Evolutionary conservation across 2,888 invertebrate species (phyloP).

Genomic region (Hipparchia sbordonii): DNA sequence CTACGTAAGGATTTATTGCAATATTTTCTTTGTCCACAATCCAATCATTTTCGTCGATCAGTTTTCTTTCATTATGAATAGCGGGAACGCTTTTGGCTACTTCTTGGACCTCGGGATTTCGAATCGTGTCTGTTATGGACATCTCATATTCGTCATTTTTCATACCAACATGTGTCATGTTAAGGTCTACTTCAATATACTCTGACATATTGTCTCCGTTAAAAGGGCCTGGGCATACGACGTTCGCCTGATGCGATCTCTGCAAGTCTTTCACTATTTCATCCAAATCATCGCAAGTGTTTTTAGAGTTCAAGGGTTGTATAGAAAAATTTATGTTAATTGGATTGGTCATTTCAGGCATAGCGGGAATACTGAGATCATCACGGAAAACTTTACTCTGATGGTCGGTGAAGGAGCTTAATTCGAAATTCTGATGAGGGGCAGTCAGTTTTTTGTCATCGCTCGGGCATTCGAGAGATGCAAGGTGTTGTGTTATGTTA

Average conservation of each 20-base stretch:
- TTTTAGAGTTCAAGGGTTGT: slow-evolving; percentile 46
- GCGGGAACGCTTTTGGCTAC: slow-evolving; percentile 47
- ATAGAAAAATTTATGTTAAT: slow-evolving; percentile 69
- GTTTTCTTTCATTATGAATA: slow-evolving; percentile 45
- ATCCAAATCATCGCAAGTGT: slow-evolving; percentile 63
- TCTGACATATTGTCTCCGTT: slow-evolving; percentile 55
- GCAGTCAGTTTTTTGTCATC: slow-evolving; percentile 52
- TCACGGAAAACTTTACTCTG: slow-evolving; percentile 62
- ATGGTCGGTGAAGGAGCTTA: slow-evolving; percentile 63
- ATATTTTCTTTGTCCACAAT: slow-evolving; percentile 72
- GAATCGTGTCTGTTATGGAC: slow-evolving; percentile 71
- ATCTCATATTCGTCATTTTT: slow-evolving; percentile 62
- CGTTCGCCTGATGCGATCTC: slow-evolving; percentile 44
- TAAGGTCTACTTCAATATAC: slow-evolving; percentile 69
- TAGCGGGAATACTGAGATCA: slow-evolving; percentile 53
- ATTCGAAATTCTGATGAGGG: slow-evolving; percentile 59
- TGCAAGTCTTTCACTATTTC: slow-evolving; percentile 63
- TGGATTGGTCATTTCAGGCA: slow-evolving; percentile 58
- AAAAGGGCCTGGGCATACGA: slow-evolving; percentile 50
- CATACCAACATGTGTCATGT: slow-evolving; percentile 55
- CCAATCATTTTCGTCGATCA: slow-evolving; percentile 52
- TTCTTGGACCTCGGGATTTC: slow-evolving; percentile 62
- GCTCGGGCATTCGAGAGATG: slow-evolving; percentile 52
- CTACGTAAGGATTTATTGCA: slow-evolving; percentile 61
- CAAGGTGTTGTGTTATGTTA: slow-evolving; percentile 58